These are phyloP conservation scores for Diarsia dahlii DNA, from an alignment of 2,888 invertebrate species.

Conservation along the genomic window DNA sequence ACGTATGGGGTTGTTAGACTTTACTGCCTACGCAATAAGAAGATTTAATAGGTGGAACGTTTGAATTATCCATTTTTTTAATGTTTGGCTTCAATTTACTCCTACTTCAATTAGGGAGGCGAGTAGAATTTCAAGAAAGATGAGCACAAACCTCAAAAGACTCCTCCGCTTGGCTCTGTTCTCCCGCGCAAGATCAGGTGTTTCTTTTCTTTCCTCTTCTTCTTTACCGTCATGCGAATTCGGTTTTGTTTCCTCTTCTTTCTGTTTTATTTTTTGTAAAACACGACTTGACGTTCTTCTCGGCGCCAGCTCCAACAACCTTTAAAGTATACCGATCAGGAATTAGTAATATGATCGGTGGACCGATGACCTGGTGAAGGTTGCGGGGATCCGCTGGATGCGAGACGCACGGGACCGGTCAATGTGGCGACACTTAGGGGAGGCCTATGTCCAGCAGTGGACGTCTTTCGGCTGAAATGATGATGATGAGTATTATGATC, in stretches of 20 bases:
- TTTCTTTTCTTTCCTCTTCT: constrained; percentile 87
- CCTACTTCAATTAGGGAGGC: not conserved
- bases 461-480: no score
- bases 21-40: no score
- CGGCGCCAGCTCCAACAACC: constrained; percentile 92
- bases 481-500: not conserved
- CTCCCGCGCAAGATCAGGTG: constrained; percentile 84
- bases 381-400: no score
- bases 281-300: constrained; percentile 93
- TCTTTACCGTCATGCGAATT: constrained; percentile 81
- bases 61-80: not conserved
- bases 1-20: no score
- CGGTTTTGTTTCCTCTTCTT: constrained; percentile 86
- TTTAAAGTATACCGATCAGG: constrained; percentile 61
- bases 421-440: no score
- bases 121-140: not conserved
- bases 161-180: constrained; percentile 90
- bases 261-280: constrained; percentile 91
- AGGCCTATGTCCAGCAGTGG: no score
- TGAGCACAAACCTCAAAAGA: constrained; percentile 79
- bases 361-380: no score
- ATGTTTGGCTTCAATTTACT: not conserved
- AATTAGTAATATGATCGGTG: constrained; percentile 18
- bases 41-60: not conserved
- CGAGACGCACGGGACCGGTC: no score